Evolutionary conservation across 2,888 invertebrate genomes (phyloP).

Genomic region (Drosophila pseudotalamancana): DNA sequence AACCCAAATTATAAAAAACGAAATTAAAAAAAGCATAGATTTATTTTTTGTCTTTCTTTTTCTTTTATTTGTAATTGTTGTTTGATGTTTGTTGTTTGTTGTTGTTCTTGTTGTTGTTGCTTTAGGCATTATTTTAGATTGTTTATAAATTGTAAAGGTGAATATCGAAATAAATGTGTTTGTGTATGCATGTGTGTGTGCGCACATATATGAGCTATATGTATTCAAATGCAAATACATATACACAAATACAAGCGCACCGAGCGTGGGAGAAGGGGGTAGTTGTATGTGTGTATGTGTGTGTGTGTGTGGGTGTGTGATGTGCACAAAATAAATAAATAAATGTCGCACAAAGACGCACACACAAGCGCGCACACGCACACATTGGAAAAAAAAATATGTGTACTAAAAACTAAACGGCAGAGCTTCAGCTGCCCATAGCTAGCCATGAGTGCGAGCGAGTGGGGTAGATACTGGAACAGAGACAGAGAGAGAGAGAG

Average conservation of each 20-base stretch:
- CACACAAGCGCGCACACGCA: constrained; percentile 2
- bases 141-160: constrained; percentile 45
- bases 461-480: constrained; percentile 12
- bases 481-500: background rate
- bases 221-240: constrained; percentile 48
- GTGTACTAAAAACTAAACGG: constrained; percentile 75
- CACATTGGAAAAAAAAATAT: constrained; percentile 52
- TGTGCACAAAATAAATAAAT: constrained; percentile 18
- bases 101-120: constrained; percentile 31
- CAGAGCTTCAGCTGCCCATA: constrained; percentile 70
- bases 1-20: background rate
- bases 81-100: constrained; percentile 7
- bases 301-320: constrained; percentile 1
- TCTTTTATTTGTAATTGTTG: constrained; percentile 39
- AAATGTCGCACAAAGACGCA: background rate
- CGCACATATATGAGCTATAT: constrained; percentile 40
- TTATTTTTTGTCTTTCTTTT: constrained; percentile 29
- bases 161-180: constrained; percentile 22
- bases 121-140: constrained; percentile 40
- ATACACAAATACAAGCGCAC: constrained; percentile 38
- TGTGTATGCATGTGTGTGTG: background rate
- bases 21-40: background rate
- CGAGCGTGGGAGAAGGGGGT: constrained; percentile 8
- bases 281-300: constrained; percentile 1
- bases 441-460: constrained; percentile 67